Evolutionary conservation across 2,113 vertebrate genomes (phyloP).

Genomic region (Vulpes ferrilata): DNA sequence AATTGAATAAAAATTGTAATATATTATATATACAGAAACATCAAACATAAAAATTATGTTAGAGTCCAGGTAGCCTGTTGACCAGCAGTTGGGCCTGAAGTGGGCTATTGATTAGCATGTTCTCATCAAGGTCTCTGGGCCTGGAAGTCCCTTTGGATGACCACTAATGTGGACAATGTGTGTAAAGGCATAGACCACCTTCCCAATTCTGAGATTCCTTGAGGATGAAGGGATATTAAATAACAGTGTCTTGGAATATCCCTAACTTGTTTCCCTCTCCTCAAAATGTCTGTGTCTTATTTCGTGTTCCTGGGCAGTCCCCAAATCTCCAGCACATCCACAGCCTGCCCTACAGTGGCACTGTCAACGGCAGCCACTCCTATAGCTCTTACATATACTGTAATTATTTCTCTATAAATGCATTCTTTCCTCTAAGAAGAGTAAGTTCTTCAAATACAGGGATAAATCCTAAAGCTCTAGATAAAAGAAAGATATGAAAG

Average conservation of each 20-base stretch:
- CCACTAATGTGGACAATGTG: background rate
- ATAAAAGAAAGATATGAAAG: background rate
- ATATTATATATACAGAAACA: background rate
- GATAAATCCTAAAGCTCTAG: background rate
- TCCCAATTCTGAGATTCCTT: background rate
- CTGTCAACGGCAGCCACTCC: background rate
- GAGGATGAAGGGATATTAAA: conserved; percentile 21
- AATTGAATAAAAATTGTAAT: background rate
- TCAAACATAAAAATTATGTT: background rate
- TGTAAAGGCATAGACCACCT: background rate
- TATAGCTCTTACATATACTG: background rate
- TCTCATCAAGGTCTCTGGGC: background rate
- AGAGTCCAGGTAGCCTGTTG: background rate
- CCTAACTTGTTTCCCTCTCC: background rate
- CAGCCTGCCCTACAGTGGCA: too few relatives aligned
- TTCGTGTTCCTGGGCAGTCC: background rate
- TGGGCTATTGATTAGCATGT: background rate
- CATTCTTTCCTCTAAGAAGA: background rate
- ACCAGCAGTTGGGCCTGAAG: background rate
- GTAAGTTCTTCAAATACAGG: background rate
- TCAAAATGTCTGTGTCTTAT: background rate
- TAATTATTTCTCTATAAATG: background rate
- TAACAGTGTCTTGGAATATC: background rate
- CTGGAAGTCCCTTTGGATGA: background rate
- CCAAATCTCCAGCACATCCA: background rate